A percentile compares a stretch with the other conserved stretches of the same genome.
phyloP scores from a whole-genome alignment of 1,140 invertebrate species.

The Ectropis grisescens region DNA sequence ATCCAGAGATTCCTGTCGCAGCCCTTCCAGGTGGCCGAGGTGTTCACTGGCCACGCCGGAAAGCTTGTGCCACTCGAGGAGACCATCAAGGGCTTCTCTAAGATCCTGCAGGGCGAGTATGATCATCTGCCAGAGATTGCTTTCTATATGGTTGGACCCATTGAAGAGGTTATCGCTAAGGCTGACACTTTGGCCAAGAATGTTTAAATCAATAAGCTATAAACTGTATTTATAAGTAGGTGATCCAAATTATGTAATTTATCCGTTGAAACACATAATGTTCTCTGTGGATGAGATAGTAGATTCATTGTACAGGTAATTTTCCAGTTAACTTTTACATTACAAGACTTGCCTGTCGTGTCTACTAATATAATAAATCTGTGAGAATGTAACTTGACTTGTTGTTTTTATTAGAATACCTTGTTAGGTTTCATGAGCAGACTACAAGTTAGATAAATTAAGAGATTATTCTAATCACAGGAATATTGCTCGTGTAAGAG shows the following conservation, averaged over 20 bases:
- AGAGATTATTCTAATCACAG: too few species aligned
- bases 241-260: neutral
- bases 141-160: conserved; percentile 98
- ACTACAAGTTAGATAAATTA: too few species aligned
- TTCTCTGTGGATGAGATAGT: too few species aligned
- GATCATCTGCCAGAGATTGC: conserved; percentile 97
- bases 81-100: conserved; percentile 85
- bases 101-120: conserved; percentile 90
- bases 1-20: conserved; percentile 99
- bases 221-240: neutral
- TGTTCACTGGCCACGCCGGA: conserved; percentile 93
- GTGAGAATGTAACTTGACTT: too few species aligned
- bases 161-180: conserved; percentile 96
- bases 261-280: too few species aligned
- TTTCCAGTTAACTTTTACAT: too few species aligned
- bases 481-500: too few species aligned
- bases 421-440: too few species aligned
- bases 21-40: conserved; percentile 96
- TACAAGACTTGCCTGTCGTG: too few species aligned
- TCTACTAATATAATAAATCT: too few species aligned
- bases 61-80: conserved; percentile 92
- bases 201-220: conserved; percentile 25
- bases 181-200: conserved; percentile 84
- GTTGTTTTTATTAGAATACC: too few species aligned
- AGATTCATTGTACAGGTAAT: too few species aligned